Base-by-base conservation (phyloP, 2,888 invertebrate species). In the Pseudococcus viburni region DNA sequence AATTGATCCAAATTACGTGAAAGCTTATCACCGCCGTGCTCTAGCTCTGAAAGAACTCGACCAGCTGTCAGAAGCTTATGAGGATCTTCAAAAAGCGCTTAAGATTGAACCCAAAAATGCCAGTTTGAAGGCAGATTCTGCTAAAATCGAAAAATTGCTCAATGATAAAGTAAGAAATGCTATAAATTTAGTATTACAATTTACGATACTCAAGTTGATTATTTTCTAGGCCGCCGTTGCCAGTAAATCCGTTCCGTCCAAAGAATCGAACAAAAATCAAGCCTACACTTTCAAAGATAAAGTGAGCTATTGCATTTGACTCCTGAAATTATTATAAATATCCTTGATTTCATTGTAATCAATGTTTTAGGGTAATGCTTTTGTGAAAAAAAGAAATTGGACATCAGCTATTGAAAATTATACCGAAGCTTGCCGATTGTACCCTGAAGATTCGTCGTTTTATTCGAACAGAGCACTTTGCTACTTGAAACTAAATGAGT, bases 401-500 rank as follows among this genome's bases (percentile, higher is more conserved):
- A 86, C 90, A 90, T 39, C 39, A 6, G 88, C 88, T 2, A 83
- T 88, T 42, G 88, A 88, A 59, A 55, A 73, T 42, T 88, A 88
- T 55, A 88, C 88, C 7, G 84, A 88, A 55, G 83, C 88, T 39
- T 84, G 83, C 42, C 26, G 64, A 22, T 64, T 88, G 17, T 59
- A 88, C 17, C 90, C 94, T 95, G 9, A 94, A 91, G 95, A 97
- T 91, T 94, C 97, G 1, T 93, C 96, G 15, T 96, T 96, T 91
- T 96, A 94, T 90, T 96, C 97, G 0, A 98, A 98, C 91, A 93
- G 98, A 90, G 98, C 97, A 0, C 93, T 98, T 87, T 98, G 98
- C 90, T 94, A 95, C 89, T 92, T 98, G 12, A 97, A 96, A 92
- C 93, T 94, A 90, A 94, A 96, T 90, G 94, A 94, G 96, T 97